Conservation (phyloP, 2,888 invertebrate genomes). For the Parnassius smintheus region DNA sequence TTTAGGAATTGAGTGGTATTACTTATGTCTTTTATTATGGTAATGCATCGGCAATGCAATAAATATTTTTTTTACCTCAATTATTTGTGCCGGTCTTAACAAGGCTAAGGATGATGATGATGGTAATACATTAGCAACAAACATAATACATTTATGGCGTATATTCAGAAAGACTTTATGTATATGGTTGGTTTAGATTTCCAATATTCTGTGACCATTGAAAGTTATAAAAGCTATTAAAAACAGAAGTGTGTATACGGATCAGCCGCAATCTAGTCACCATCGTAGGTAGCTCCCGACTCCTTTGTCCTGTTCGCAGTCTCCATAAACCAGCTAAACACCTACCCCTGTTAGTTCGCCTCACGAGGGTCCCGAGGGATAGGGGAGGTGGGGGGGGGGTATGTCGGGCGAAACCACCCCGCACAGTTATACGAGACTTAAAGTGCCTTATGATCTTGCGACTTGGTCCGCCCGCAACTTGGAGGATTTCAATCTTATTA, state of each 20-base stretch:
- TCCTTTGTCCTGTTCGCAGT: constrained; percentile 78
- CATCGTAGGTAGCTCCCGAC: constrained; percentile 62
- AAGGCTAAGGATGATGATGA: no score
- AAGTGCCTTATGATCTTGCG: constrained; percentile 68
- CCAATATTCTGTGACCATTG: background rate
- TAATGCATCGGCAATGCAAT: no score
- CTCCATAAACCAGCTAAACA: constrained; percentile 80
- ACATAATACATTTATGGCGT: no score
- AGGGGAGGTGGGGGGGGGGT: constrained; percentile 32
- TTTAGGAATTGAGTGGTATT: background rate
- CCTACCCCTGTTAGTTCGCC: constrained; percentile 70
- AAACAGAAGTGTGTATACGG: constrained; percentile 13
- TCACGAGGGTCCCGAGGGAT: constrained; percentile 41
- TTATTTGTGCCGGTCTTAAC: no score
- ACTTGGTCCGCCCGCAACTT: constrained; percentile 43
- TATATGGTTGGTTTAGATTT: background rate
- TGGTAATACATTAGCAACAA: no score
- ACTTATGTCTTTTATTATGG: background rate
- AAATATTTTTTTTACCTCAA: no score
- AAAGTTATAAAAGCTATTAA: constrained; percentile 15
- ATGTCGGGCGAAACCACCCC: constrained; percentile 28
- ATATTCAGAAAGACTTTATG: no score
- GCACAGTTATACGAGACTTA: constrained; percentile 58
- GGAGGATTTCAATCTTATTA: constrained; percentile 58
- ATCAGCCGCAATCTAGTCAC: constrained; percentile 50